Evolutionary conservation across 2,797 vertebrate species (phyloP).

Genomic region (Gallirallus australis): DNA sequence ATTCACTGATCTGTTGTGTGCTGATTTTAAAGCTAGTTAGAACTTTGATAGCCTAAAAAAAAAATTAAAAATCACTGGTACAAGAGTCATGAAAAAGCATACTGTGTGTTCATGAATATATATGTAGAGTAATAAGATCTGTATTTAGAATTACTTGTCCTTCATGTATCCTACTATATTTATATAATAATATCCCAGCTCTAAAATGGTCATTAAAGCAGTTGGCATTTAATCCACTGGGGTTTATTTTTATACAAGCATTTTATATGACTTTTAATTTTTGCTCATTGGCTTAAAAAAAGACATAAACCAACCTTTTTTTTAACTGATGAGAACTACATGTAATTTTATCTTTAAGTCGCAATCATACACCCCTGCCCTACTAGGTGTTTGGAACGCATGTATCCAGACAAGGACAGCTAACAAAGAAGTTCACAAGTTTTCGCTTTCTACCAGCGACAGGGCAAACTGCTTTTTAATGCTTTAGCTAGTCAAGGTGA

Average conservation of each 20-base stretch:
- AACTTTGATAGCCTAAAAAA: neutral
- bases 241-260: neutral
- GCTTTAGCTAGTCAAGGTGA: neutral
- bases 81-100: neutral
- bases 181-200: neutral
- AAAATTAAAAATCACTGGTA: neutral
- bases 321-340: neutral
- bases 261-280: neutral
- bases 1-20: neutral
- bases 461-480: neutral
- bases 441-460: neutral
- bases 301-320: neutral
- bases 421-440: constrained; percentile 12
- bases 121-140: neutral
- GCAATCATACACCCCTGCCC: neutral
- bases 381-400: neutral
- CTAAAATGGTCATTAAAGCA: neutral
- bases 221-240: neutral
- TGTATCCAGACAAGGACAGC: neutral
- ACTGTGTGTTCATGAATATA: neutral
- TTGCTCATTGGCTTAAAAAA: neutral
- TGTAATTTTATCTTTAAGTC: neutral
- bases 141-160: neutral
- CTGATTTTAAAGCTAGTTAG: neutral
- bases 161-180: neutral